A percentile compares a stretch with the other conserved stretches of the same genome.
These are phyloP conservation scores for Pollenia griseotomentosa DNA, from an alignment of 2,888 invertebrate species.

Conservation along the genomic window DNA sequence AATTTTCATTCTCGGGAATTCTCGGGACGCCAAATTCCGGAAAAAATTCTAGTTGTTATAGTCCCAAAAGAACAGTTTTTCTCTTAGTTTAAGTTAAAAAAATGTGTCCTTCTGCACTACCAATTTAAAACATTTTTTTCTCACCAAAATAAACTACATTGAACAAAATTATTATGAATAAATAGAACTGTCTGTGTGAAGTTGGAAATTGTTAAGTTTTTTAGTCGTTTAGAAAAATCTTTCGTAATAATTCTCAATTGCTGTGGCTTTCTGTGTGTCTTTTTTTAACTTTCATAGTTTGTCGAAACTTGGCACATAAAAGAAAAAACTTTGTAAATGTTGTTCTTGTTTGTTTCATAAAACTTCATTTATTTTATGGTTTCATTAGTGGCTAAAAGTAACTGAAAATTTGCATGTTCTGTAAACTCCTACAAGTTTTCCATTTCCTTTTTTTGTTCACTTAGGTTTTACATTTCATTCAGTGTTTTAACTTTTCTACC, in stretches of 20 bases:
- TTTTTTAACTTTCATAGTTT: slow-evolving; percentile 30
- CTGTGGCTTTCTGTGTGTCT: slow-evolving; percentile 34
- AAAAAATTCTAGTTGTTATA: too few relatives aligned
- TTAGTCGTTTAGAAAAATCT: slow-evolving; percentile 42
- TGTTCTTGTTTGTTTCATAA: slow-evolving; percentile 64
- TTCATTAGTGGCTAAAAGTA: slow-evolving; percentile 69
- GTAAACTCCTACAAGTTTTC: slow-evolving; percentile 42
- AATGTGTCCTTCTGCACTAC: background rate
- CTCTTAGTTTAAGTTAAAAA: background rate
- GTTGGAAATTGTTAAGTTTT: slow-evolving; percentile 5
- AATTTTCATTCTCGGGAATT: too few relatives aligned
- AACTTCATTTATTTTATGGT: slow-evolving; percentile 72
- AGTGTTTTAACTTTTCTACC: background rate
- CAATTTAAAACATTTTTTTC: background rate
- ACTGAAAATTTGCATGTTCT: slow-evolving; percentile 65
- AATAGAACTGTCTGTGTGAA: background rate
- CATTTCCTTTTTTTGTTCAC: background rate
- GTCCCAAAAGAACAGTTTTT: too few relatives aligned
- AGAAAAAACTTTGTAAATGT: slow-evolving; percentile 21
- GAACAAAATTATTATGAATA: slow-evolving; percentile 25
- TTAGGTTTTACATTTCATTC: background rate
- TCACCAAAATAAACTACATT: background rate
- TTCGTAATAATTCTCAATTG: slow-evolving; percentile 69
- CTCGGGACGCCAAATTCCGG: too few relatives aligned
- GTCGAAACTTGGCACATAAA: slow-evolving; percentile 53